phyloP scores from a whole-genome alignment of 1,140 invertebrate genomes.

The Bicyclus anynana region DNA sequence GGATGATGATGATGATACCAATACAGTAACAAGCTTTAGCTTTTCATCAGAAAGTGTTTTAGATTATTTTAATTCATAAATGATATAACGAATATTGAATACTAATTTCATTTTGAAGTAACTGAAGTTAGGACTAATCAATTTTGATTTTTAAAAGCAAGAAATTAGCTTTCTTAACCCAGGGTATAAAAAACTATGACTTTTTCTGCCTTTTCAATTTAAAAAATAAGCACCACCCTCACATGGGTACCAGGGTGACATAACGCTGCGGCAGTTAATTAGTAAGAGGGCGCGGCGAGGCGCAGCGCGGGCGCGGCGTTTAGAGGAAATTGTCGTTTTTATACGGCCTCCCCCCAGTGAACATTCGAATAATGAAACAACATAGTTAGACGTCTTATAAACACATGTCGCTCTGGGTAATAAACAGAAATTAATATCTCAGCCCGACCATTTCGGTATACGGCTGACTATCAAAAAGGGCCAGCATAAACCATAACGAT shows the following conservation, averaged over 20 bases:
- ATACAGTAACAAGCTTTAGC: too few species aligned
- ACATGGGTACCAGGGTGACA: slow-evolving; percentile 71
- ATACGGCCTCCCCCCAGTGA: slow-evolving; percentile 64
- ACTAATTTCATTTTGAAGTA: too few species aligned
- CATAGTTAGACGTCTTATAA: slow-evolving; percentile 67
- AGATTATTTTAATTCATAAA: too few species aligned
- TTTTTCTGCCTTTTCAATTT: slow-evolving; percentile 25
- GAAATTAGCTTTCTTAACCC: too few species aligned
- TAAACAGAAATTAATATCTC: slow-evolving; percentile 59
- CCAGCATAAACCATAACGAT: slow-evolving; percentile 28
- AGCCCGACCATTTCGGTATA: slow-evolving; percentile 31
- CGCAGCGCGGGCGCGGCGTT: slow-evolving; percentile 71
- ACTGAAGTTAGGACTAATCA: neutral
- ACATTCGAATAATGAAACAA: slow-evolving; percentile 69
- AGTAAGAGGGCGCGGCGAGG: slow-evolving; percentile 71
- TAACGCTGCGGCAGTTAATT: slow-evolving; percentile 74
- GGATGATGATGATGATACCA: too few species aligned
- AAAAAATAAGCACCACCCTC: slow-evolving; percentile 56
- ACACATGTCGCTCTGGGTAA: slow-evolving; percentile 61
- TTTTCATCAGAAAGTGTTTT: too few species aligned
- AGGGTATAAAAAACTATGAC: neutral
- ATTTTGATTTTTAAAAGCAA: neutral
- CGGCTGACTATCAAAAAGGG: slow-evolving; percentile 35
- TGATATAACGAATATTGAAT: too few species aligned
- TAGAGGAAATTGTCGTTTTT: slow-evolving; percentile 76